Evolutionary conservation across 2,888 invertebrate species (phyloP).

Genomic region (Dolichomitus sp.): DNA sequence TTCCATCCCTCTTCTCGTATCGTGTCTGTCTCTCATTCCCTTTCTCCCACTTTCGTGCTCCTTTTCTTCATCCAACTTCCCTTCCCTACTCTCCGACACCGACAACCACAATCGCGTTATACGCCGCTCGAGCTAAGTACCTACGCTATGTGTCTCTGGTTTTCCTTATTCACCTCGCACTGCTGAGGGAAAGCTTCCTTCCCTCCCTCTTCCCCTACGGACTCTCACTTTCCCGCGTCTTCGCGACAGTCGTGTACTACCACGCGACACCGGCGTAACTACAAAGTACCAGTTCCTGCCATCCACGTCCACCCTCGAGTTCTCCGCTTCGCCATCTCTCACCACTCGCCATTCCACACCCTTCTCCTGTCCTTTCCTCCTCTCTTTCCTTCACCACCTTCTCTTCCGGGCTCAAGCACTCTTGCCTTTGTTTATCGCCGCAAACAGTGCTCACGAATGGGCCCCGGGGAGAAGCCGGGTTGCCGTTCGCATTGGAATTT

Average conservation of each 20-base stretch:
- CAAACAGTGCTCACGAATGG: conserved; percentile 58
- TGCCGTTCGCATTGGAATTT: conserved; percentile 60
- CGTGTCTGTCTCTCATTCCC: conserved; percentile 16
- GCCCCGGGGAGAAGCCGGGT: conserved; percentile 20
- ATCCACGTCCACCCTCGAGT: conserved; percentile 12
- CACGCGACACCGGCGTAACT: conserved; percentile 22
- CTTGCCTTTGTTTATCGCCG: conserved; percentile 67
- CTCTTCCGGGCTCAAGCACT: conserved; percentile 34
- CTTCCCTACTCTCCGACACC: conserved; percentile 20
- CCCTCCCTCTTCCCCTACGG: background rate
- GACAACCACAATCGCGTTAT: conserved; percentile 29
- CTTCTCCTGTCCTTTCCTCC: background rate
- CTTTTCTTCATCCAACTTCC: conserved; percentile 24
- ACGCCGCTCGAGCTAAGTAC: conserved; percentile 17
- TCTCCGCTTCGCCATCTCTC: background rate
- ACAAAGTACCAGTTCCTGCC: conserved; percentile 38
- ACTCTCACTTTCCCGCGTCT: conserved; percentile 25
- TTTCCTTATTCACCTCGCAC: background rate
- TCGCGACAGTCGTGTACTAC: background rate
- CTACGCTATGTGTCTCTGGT: conserved; percentile 35
- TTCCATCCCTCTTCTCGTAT: conserved; percentile 21
- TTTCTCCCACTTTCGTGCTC: conserved; percentile 22
- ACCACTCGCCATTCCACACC: background rate
- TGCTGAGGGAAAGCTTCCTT: conserved; percentile 3
- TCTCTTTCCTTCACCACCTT: conserved; percentile 7